Conservation (phyloP, 2,113 vertebrate species). For the Tachysurus fulvidraco region DNA sequence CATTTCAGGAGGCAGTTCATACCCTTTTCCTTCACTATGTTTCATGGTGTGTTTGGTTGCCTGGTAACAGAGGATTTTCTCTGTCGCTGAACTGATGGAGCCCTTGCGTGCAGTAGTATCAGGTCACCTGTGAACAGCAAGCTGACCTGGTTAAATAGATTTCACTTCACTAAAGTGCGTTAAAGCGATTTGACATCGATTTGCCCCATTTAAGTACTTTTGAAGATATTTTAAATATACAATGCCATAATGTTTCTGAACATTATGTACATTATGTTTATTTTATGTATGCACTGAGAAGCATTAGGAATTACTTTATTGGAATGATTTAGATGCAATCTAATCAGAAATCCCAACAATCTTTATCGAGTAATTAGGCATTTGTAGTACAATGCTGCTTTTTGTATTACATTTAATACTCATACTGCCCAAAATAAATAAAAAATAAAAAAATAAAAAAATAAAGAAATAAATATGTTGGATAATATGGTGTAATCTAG, state of each 20-base stretch:
- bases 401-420: not conserved
- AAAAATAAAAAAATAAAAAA: too few species aligned
- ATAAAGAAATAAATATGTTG: too few species aligned
- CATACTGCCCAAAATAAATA: not conserved
- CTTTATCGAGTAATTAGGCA: not conserved
- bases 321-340: not conserved
- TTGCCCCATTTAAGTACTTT: not conserved
- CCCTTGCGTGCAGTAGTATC: slow-evolving; percentile 26
- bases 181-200: not conserved
- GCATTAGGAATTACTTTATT: not conserved
- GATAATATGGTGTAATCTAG: too few species aligned
- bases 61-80: slow-evolving; percentile 51
- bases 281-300: not conserved
- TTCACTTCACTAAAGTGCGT: not conserved
- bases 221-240: not conserved
- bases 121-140: slow-evolving; percentile 36
- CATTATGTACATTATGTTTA: not conserved
- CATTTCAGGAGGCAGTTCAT: slow-evolving; percentile 32
- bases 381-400: not conserved
- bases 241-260: not conserved
- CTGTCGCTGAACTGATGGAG: slow-evolving; percentile 29
- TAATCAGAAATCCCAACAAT: not conserved
- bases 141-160: not conserved
- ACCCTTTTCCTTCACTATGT: slow-evolving; percentile 33
- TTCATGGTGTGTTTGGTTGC: slow-evolving; percentile 49